phyloP scores from a whole-genome alignment of 1,140 invertebrate species.

The Aethina tumida region DNA sequence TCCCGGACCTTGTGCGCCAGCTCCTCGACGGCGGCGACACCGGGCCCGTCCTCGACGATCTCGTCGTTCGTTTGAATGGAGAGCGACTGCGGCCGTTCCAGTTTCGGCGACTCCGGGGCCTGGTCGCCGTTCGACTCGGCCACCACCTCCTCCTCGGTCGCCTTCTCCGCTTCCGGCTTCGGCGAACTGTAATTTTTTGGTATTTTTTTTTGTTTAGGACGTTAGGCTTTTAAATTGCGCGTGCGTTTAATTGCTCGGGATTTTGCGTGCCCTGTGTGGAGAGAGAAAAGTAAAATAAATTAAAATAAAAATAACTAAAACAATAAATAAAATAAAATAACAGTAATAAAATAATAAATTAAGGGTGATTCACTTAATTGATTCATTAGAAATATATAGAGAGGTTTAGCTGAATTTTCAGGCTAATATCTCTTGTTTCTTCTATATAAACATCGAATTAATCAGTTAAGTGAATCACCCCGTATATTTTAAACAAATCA shows the following conservation, averaged over 20 bases:
- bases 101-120: constrained; percentile 28
- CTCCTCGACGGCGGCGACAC: constrained; percentile 6
- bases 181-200: constrained; percentile 31
- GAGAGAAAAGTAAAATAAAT: constrained; percentile 24
- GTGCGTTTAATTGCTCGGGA: constrained; percentile 23
- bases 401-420: no score
- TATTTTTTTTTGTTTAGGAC: constrained; percentile 14
- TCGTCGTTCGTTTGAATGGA: constrained; percentile 36
- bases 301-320: constrained; percentile 14
- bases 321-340: constrained; percentile 12
- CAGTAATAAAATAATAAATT: constrained; percentile 4
- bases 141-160: constrained; percentile 15
- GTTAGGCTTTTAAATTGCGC: constrained; percentile 5
- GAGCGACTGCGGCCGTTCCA: constrained; percentile 42
- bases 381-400: constrained; percentile 1
- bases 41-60: constrained; percentile 9
- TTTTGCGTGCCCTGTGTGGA: constrained; percentile 28
- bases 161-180: no score
- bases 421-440: no score
- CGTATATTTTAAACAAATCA: no score
- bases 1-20: constrained; percentile 7
- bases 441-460: no score
- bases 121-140: constrained; percentile 10
- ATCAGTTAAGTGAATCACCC: no score
- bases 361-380: not conserved